Evolutionary conservation across 2,797 vertebrate species (phyloP).

Genomic region (Oryzias dopingdopingensis): DNA sequence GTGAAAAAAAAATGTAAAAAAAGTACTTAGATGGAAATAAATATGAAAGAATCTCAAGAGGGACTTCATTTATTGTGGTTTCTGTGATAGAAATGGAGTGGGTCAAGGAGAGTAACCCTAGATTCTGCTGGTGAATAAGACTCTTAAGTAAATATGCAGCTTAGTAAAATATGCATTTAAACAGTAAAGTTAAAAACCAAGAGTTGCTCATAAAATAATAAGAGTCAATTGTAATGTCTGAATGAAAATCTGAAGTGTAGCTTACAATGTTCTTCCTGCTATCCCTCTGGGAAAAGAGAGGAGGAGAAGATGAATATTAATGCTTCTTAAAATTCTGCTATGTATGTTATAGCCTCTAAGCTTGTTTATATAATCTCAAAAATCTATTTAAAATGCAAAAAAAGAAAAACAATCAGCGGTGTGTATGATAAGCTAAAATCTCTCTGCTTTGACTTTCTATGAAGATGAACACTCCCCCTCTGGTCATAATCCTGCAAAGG

Average conservation of each 20-base stretch:
- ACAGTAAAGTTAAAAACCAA: conserved; percentile 23
- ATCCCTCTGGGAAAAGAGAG: not conserved
- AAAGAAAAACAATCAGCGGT: not conserved
- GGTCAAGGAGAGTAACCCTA: too few species aligned
- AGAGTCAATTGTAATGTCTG: conserved; percentile 19
- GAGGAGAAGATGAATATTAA: conserved; percentile 24
- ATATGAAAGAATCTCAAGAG: too few species aligned
- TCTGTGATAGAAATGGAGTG: too few species aligned
- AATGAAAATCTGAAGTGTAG: conserved; percentile 29
- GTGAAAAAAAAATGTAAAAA: too few species aligned
- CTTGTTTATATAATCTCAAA: conserved; percentile 2
- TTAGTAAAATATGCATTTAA: conserved; percentile 4
- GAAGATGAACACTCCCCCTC: not conserved
- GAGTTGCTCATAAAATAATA: conserved; percentile 25
- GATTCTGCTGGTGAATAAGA: too few species aligned
- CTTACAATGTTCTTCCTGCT: conserved; percentile 1
- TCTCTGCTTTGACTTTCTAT: not conserved
- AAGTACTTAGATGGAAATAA: too few species aligned
- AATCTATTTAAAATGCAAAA: conserved; percentile 3
- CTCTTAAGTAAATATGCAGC: too few species aligned
- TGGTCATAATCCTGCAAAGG: too few species aligned
- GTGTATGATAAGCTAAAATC: not conserved
- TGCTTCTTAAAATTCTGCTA: conserved; percentile 23
- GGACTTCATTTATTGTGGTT: too few species aligned
- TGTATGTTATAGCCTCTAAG: conserved; percentile 1